Base-by-base conservation (phyloP, 2,113 vertebrate genomes). In the Hemibagrus wyckioides region DNA sequence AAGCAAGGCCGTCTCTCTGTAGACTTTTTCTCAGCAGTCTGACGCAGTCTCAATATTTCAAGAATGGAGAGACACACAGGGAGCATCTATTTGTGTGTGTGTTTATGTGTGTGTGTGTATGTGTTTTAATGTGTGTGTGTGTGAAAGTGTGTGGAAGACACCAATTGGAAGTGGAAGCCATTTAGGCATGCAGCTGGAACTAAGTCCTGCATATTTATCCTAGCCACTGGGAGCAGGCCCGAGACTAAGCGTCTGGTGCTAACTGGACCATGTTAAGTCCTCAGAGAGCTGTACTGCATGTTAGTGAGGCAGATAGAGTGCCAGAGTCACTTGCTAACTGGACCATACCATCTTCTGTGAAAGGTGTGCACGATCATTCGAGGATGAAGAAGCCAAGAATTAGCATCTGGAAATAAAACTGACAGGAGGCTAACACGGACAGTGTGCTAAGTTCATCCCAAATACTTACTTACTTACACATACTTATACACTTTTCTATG, bases 281-380 rank as follows among this genome's bases (percentile, higher is more conserved):
- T 94, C 91, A 87, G 93, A 94, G 94, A 92, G 90, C 88, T 92
- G 84, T 88, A 85, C 84, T 88, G 91, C 91, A 84, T 85, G 90
- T 92, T 84, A 90, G 86, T 93, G 92, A 89, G 90, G 93, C 93
- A 92, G 93, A 93, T 93, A 91, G 91, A 92, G 44, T 92, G 93
- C 92, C 93, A 94, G 92, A 93, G 94, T 95, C 94, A 93, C 93
- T 91, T 94, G 94, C 92, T 94, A 94, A 94, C 89, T 95, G 93
- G 95, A 94, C 94, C 94, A 92, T 94, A 92, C 93, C 93, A 93
- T 94, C 92, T 93, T 92, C 91, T 92, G 94, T 91, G 80, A 69
- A 88, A 73, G 87, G 93, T 93, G 92, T 93, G 93, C 92, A 90
- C 90, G 88, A 91, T 88, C 91, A 90, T 92, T 93, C 92, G 92